A percentile compares a stretch with the other conserved stretches of the same genome.
Evolutionary conservation across 2,888 invertebrate species (phyloP).

Genomic region (Eupithecia subfuscata): DNA sequence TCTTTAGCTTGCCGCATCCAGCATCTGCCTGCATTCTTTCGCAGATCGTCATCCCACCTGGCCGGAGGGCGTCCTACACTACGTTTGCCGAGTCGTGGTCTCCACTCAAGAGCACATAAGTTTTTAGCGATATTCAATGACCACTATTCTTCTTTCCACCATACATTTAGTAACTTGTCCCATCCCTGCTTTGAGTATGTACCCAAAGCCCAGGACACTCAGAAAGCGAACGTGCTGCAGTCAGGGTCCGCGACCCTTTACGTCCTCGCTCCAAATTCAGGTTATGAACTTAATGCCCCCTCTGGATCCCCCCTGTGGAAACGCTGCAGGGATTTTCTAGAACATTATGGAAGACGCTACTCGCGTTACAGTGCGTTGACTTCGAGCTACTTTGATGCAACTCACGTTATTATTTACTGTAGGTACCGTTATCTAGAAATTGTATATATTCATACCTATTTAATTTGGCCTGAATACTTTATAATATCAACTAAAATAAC

Average conservation of each 20-base stretch:
- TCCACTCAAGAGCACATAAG: too few relatives aligned
- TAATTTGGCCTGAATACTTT: neutral
- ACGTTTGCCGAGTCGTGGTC: too few relatives aligned
- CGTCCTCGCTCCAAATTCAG: conserved; percentile 80
- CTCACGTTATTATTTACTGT: conserved; percentile 38
- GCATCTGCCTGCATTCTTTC: too few relatives aligned
- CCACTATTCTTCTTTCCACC: neutral
- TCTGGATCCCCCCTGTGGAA: conserved; percentile 55
- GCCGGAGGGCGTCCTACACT: too few relatives aligned
- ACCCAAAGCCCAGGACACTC: conserved; percentile 53
- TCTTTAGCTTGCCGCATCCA: too few relatives aligned
- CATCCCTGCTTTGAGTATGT: conserved; percentile 39
- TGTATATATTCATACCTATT: conserved; percentile 6
- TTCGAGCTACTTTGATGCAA: conserved; percentile 50
- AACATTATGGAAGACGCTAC: conserved; percentile 73
- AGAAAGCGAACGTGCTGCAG: conserved; percentile 69
- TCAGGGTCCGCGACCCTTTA: conserved; percentile 75
- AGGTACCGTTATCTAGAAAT: conserved; percentile 18
- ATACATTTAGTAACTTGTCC: conserved; percentile 25
- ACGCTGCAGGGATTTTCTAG: conserved; percentile 79
- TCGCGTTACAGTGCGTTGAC: conserved; percentile 76
- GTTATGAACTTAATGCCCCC: conserved; percentile 75
- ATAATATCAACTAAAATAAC: neutral
- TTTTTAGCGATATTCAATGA: neutral
- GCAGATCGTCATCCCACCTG: too few relatives aligned